Evolutionary conservation across 2,888 invertebrate species (phyloP), one percentile per base, ranked within the genome.

Genomic region (Pantelozetes paolii): DNA sequence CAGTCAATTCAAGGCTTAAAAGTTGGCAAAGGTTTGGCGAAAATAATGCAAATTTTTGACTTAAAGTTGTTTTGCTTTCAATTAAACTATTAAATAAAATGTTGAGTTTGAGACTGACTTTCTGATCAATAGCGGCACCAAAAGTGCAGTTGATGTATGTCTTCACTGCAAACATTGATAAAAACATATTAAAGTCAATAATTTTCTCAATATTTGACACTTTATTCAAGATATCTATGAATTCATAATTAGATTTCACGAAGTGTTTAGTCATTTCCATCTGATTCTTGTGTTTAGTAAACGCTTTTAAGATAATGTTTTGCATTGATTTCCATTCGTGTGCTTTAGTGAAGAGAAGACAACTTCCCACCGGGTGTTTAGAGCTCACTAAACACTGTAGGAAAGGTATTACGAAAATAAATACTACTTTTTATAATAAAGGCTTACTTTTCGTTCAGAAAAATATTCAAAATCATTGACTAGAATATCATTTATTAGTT

Each of bases 231-330:
- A 59, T 30, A 23, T 15, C 67, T 23, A 23, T 40, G 23, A 36
- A 67, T 32, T 67, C 42, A 8, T 36, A 67, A 23, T 32, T n/a
- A 11, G 13, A 1, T 42, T 67, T 67, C 32, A 15, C n/a, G 40
- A 20, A 67, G 23, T 67, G 42, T 67, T 67, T 42, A 62, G 20
- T 54, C 54, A 54, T 23, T 54, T 54, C 54, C 20, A 54, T 54
- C 20, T 26, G 26, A 23, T 54, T 54, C 26, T 54, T 54, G 13
- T 48, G n/a, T 23, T 13, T 54, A 23, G 54, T 28, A 62, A 32
- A 62, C 3, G 32, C 28, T 62, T 30, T 30, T n/a, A 13, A 8
- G 1, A 62, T n/a, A n/a, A 62, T 15, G 32, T 62, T 32, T 62
- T 23, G 8, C n/a, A 18, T 9, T 32, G 30, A n/a, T 62, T 32